Evolutionary conservation across 2,888 invertebrate species (phyloP).

Genomic region (Nomada lathburiana): DNA sequence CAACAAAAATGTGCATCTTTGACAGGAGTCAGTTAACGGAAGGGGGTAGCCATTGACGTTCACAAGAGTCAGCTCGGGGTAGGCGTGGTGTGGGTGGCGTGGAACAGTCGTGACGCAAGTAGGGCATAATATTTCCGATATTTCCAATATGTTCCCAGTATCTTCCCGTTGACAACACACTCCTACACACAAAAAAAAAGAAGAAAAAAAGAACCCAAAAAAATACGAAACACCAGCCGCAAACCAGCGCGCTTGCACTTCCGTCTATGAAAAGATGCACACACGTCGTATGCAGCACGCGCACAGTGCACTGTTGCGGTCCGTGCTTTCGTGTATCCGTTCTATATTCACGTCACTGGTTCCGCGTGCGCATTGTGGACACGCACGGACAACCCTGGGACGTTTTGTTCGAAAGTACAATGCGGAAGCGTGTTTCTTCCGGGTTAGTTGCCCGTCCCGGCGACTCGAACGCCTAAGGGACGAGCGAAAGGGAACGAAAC

Average conservation of each 20-base stretch:
- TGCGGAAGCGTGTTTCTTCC: slow-evolving; percentile 61
- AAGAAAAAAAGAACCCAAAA: neutral
- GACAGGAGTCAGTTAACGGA: slow-evolving; percentile 40
- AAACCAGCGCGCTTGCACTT: slow-evolving; percentile 3
- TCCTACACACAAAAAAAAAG: neutral
- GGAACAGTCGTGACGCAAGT: slow-evolving; percentile 60
- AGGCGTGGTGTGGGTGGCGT: slow-evolving; percentile 39
- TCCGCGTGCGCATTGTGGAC: slow-evolving; percentile 51
- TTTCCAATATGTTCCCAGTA: slow-evolving; percentile 67
- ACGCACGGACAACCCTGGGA: slow-evolving; percentile 50
- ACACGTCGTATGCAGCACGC: slow-evolving; percentile 9
- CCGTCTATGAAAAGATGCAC: slow-evolving; percentile 7
- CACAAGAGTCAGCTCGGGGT: slow-evolving; percentile 30
- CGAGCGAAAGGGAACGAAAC: slow-evolving; percentile 13
- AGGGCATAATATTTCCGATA: slow-evolving; percentile 80
- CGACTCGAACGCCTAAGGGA: slow-evolving; percentile 32
- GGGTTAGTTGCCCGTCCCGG: slow-evolving; percentile 56
- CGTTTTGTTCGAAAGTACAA: slow-evolving; percentile 74
- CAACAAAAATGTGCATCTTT: slow-evolving; percentile 45
- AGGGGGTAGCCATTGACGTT: slow-evolving; percentile 56
- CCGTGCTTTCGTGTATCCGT: slow-evolving; percentile 24
- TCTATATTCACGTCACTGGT: slow-evolving; percentile 37
- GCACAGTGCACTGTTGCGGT: slow-evolving; percentile 22
- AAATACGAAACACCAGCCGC: slow-evolving; percentile 13
- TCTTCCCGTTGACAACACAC: slow-evolving; percentile 50